These are phyloP conservation scores for Diarsia mendica DNA, from an alignment of 2,888 invertebrate species.

Conservation along the genomic window DNA sequence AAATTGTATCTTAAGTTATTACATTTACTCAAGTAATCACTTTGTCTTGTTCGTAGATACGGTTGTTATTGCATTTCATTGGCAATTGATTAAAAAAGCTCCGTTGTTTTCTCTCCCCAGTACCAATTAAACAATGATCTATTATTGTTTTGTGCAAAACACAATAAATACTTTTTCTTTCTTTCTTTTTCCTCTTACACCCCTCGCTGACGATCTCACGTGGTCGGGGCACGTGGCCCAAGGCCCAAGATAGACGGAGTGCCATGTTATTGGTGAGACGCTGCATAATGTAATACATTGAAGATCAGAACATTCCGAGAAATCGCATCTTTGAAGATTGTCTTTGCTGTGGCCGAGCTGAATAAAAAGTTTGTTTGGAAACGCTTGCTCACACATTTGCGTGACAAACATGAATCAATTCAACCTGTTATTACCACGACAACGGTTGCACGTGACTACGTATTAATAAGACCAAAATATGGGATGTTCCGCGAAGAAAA, in stretches of 20 bases:
- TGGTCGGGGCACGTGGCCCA: neutral
- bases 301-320: neutral
- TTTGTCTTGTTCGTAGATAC: too few relatives aligned
- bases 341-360: neutral
- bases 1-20: too few relatives aligned
- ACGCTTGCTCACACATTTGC: too few relatives aligned
- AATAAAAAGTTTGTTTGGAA: neutral
- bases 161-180: neutral
- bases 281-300: neutral
- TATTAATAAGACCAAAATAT: too few relatives aligned
- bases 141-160: neutral
- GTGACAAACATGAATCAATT: too few relatives aligned
- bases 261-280: neutral
- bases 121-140: neutral
- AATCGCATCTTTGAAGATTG: too few relatives aligned
- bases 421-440: too few relatives aligned
- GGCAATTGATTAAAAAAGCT: neutral
- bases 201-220: too few relatives aligned
- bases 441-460: too few relatives aligned
- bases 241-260: neutral
- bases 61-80: too few relatives aligned
- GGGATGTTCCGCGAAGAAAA: too few relatives aligned
- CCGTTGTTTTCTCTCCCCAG: neutral
- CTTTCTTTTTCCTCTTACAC: neutral
- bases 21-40: too few relatives aligned